Evolutionary conservation across 2,113 vertebrate genomes (phyloP).

Genomic region (Electrona antarctica): DNA sequence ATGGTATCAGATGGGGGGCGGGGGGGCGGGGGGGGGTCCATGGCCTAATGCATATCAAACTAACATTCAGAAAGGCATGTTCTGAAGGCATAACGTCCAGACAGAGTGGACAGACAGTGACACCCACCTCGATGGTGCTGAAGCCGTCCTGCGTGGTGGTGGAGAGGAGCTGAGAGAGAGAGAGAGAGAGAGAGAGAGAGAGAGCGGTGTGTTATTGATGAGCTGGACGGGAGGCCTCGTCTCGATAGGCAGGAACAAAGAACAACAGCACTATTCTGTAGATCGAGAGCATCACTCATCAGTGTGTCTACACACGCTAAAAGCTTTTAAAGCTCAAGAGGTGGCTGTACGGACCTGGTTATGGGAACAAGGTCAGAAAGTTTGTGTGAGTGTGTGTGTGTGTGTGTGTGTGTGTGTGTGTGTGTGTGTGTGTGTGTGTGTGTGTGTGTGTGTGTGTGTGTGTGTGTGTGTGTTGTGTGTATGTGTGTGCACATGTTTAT

Average conservation of each 20-base stretch:
- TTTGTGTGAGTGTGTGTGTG: slow-evolving; percentile 13
- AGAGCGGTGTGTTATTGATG: slow-evolving; percentile 72
- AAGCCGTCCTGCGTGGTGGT: slow-evolving; percentile 94
- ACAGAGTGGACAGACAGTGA: slow-evolving; percentile 35
- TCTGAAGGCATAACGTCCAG: too few relatives aligned
- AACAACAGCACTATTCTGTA: slow-evolving; percentile 50
- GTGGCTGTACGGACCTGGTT: slow-evolving; percentile 46
- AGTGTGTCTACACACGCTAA: slow-evolving; percentile 50
- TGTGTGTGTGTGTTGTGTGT: background rate
- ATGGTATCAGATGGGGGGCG: too few relatives aligned
- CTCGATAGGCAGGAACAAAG: slow-evolving; percentile 68
- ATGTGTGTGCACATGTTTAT: too few relatives aligned
- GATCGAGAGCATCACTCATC: slow-evolving; percentile 65
- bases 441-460: background rate
- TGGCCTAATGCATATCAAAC: background rate
- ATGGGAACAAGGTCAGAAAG: slow-evolving; percentile 55
- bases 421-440: background rate
- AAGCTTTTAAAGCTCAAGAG: slow-evolving; percentile 71
- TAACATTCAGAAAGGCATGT: background rate
- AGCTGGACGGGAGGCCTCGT: slow-evolving; percentile 52
- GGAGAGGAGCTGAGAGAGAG: slow-evolving; percentile 89
- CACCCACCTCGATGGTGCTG: slow-evolving; percentile 96
- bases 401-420: background rate
- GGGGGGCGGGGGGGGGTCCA: too few relatives aligned
- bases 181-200: slow-evolving; percentile 45